Evolutionary conservation across 2,888 invertebrate genomes (phyloP).

Genomic region (Peribatodes rhomboidaria): DNA sequence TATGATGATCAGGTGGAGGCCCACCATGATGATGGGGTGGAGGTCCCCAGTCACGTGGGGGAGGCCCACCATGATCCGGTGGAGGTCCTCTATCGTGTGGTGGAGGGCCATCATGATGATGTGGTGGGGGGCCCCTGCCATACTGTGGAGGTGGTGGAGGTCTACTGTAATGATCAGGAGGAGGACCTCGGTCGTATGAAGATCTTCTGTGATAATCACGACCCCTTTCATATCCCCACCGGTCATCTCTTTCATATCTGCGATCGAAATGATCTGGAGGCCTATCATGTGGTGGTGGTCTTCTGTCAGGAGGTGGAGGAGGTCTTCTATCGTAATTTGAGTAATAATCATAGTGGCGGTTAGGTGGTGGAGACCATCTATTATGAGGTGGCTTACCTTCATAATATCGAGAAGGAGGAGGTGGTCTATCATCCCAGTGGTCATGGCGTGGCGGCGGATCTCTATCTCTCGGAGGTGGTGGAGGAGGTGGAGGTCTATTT

Average conservation of each 20-base stretch:
- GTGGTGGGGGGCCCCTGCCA: constrained; percentile 25
- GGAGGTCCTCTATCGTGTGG: constrained; percentile 37
- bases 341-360: constrained; percentile 20
- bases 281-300: constrained; percentile 31
- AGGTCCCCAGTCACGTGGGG: constrained; percentile 26
- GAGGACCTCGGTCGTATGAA: constrained; percentile 3
- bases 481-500: constrained; percentile 14
- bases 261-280: constrained; percentile 26
- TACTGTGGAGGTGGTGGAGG: constrained; percentile 38
- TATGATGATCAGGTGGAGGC: constrained; percentile 32
- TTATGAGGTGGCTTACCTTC: constrained; percentile 35
- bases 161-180: constrained; percentile 1
- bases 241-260: constrained; percentile 22
- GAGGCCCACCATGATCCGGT: constrained; percentile 33
- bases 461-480: constrained; percentile 12
- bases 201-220: constrained; percentile 7
- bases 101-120: constrained; percentile 35
- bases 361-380: constrained; percentile 39
- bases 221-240: constrained; percentile 8
- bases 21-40: constrained; percentile 29
- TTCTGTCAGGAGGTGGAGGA: constrained; percentile 15
- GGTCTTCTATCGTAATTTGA: constrained; percentile 33
- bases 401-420: constrained; percentile 32
- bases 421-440: constrained; percentile 26
- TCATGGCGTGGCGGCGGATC: constrained; percentile 28